Evolutionary conservation across 2,113 vertebrate genomes (phyloP).

Genomic region (Sapayoa aenigma): DNA sequence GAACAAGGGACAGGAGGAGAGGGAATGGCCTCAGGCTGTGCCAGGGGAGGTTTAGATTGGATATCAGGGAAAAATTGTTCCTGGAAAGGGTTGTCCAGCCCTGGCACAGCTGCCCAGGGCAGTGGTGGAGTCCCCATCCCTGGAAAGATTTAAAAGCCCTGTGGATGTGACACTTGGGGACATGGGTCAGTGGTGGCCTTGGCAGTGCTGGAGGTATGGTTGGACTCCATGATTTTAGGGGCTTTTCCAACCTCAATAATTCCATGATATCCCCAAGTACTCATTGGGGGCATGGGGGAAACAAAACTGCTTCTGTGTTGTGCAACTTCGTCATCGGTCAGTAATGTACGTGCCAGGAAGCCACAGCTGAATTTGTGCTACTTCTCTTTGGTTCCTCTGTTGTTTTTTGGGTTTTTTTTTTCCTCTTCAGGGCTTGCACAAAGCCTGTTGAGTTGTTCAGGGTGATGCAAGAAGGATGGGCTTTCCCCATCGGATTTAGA

Average conservation of each 20-base stretch:
- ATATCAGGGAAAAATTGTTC: not conserved
- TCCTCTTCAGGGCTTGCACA: not conserved
- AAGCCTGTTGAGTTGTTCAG: not conserved
- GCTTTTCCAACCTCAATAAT: not conserved
- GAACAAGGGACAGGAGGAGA: not conserved
- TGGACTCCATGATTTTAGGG: not conserved
- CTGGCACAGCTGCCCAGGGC: not conserved
- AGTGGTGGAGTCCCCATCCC: not conserved
- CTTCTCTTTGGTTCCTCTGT: too few species aligned
- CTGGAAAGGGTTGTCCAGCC: not conserved
- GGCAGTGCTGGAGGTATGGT: not conserved
- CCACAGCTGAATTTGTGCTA: not conserved
- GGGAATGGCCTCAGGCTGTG: accelerated
- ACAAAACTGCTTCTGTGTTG: not conserved
- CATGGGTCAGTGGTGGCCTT: not conserved
- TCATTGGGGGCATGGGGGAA: not conserved
- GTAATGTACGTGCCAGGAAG: not conserved
- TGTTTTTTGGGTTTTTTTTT: not conserved
- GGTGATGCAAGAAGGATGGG: not conserved
- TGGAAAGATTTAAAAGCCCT: not conserved
- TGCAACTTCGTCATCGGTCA: not conserved
- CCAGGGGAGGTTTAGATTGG: not conserved
- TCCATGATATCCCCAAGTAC: not conserved
- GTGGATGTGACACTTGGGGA: not conserved
- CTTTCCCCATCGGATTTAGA: not conserved